Percentiles rank a stretch among this genome's conserved stretches.
phyloP scores from a whole-genome alignment of 1,140 invertebrate species.

The Calosoma granatense region DNA sequence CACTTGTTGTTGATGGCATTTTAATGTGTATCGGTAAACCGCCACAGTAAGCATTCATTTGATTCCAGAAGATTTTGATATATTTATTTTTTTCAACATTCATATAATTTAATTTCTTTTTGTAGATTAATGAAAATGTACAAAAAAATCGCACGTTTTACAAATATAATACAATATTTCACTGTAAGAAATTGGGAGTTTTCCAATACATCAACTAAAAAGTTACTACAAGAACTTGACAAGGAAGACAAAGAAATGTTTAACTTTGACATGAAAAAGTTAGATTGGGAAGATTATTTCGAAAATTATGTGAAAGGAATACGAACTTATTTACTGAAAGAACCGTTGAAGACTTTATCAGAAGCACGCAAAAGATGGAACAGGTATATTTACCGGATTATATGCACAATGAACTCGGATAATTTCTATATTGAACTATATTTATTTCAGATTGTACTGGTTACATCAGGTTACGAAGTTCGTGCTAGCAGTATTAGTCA shows the following conservation, averaged over 20 bases:
- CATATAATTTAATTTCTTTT: background rate
- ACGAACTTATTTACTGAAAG: slow-evolving; percentile 59
- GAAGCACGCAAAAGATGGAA: slow-evolving; percentile 44
- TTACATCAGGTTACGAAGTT: slow-evolving; percentile 31
- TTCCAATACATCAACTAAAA: slow-evolving; percentile 48
- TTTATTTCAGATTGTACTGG: slow-evolving; percentile 39
- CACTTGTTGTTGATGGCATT: slow-evolving; percentile 51
- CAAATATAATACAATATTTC: slow-evolving; percentile 61
- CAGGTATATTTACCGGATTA: slow-evolving; percentile 37
- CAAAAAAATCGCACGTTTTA: slow-evolving; percentile 63
- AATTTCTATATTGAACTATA: slow-evolving; percentile 16
- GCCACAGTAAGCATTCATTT: slow-evolving; percentile 43
- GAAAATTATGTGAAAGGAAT: slow-evolving; percentile 52
- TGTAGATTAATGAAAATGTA: slow-evolving; percentile 50
- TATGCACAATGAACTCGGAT: slow-evolving; percentile 12
- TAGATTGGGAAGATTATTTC: slow-evolving; percentile 61
- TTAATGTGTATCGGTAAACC: slow-evolving; percentile 49
- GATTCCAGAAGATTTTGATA: no score
- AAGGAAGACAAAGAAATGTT: slow-evolving; percentile 50
- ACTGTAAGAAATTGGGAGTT: slow-evolving; percentile 60
- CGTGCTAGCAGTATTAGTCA: background rate
- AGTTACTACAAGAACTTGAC: slow-evolving; percentile 44
- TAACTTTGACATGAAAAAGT: slow-evolving; percentile 51
- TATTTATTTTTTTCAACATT: background rate
- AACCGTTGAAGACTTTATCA: slow-evolving; percentile 52